A percentile compares a stretch with the other conserved stretches of the same genome.
phyloP scores from a whole-genome alignment of 2,797 vertebrate species.

The Oreochromis mossambicus region DNA sequence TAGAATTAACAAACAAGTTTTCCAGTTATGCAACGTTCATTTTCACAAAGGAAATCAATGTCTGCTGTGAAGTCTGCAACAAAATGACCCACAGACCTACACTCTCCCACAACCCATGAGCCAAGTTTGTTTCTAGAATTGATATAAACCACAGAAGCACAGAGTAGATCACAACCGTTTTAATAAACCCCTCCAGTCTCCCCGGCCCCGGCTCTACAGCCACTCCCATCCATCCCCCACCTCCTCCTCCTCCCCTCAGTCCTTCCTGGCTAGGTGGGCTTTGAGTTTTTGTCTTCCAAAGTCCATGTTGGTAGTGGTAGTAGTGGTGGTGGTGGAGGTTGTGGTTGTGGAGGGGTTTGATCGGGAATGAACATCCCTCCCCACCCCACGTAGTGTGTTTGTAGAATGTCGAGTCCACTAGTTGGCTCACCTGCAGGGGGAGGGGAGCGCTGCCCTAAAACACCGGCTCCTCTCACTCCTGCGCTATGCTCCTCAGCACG shows the following conservation, averaged over 20 bases:
- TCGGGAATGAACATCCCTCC: conserved; percentile 37
- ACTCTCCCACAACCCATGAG: conserved; percentile 75
- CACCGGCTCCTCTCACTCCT: conserved; percentile 81
- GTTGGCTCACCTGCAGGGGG: conserved; percentile 21
- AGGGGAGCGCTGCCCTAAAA: conserved; percentile 7
- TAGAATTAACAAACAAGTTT: too few relatives aligned
- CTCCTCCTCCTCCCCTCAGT: conserved; percentile 29
- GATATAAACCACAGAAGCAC: conserved; percentile 66
- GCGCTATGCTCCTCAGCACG: conserved; percentile 95
- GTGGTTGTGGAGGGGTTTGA: conserved; percentile 37
- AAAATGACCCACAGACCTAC: background rate
- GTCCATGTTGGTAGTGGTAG: conserved; percentile 46
- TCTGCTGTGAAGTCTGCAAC: background rate
- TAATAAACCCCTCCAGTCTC: conserved; percentile 28
- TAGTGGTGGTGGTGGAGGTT: conserved; percentile 33
- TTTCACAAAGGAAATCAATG: background rate
- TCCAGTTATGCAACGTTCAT: background rate
- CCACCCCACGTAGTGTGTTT: conserved; percentile 33
- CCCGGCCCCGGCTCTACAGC: conserved; percentile 3
- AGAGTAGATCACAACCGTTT: conserved; percentile 56
- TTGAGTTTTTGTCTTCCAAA: conserved; percentile 52
- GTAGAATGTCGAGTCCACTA: conserved; percentile 49
- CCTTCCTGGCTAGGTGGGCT: conserved; percentile 43
- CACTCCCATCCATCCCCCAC: conserved; percentile 28
- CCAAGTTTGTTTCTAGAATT: conserved; percentile 62